Conservation (phyloP, 2,113 vertebrate genomes). For the Microtus ochrogaster region DNA sequence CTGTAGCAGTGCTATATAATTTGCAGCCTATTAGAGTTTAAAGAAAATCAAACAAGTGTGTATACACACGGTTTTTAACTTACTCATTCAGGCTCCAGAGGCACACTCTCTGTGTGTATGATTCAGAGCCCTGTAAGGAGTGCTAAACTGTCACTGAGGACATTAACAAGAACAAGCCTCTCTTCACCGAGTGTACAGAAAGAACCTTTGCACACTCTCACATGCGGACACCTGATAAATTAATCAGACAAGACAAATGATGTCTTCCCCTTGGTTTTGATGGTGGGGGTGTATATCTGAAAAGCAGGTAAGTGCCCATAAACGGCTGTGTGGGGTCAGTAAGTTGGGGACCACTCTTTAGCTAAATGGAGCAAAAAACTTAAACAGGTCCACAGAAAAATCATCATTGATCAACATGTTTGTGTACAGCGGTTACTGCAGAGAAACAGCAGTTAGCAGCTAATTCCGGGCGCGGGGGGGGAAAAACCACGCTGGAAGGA, state of each 20-base stretch:
- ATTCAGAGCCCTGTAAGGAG: slow-evolving; percentile 53
- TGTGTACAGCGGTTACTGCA: neutral
- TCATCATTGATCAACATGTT: slow-evolving; percentile 61
- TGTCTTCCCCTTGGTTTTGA: slow-evolving; percentile 26
- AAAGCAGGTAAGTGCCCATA: slow-evolving; percentile 53
- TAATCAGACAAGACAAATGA: slow-evolving; percentile 47
- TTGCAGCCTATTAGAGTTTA: slow-evolving; percentile 64
- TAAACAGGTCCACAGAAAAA: slow-evolving; percentile 61
- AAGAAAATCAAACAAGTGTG: slow-evolving; percentile 76
- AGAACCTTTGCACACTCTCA: slow-evolving; percentile 43
- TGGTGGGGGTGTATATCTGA: slow-evolving; percentile 41
- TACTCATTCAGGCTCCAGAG: slow-evolving; percentile 54
- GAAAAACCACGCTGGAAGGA: slow-evolving; percentile 19
- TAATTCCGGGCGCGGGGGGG: slow-evolving; percentile 71
- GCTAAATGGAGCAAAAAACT: neutral
- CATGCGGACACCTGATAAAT: slow-evolving; percentile 15
- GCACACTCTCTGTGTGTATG: neutral
- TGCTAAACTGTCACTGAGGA: slow-evolving; percentile 56
- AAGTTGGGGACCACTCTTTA: slow-evolving; percentile 52
- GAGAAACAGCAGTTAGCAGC: slow-evolving; percentile 32
- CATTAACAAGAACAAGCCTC: neutral
- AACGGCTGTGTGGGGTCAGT: slow-evolving; percentile 55
- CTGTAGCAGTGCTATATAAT: slow-evolving; percentile 67
- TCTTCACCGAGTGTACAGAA: slow-evolving; percentile 42
- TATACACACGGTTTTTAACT: slow-evolving; percentile 67